Evolutionary conservation across 1,140 invertebrate genomes (phyloP).

Genomic region (Drosophila mauritiana): DNA sequence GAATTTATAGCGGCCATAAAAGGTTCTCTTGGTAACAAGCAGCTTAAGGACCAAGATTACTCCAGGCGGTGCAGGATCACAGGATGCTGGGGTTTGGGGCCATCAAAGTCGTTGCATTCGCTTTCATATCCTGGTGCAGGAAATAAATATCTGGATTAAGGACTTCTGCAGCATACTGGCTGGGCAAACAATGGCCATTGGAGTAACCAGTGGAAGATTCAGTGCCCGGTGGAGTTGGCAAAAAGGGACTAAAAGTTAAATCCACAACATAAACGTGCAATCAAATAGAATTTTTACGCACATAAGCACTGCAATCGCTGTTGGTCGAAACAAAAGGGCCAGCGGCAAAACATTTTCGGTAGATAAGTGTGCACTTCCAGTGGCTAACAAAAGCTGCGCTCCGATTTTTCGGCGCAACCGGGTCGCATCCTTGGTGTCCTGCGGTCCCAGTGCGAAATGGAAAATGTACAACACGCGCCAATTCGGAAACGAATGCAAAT

Average conservation of each 20-base stretch:
- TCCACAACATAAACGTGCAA: conserved; percentile 65
- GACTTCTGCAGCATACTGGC: conserved; percentile 45
- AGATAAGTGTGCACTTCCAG: conserved; percentile 62
- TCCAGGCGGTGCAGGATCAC: conserved; percentile 1
- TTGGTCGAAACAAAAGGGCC: conserved; percentile 56
- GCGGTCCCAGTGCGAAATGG: conserved; percentile 18
- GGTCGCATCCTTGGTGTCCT: conserved; percentile 44
- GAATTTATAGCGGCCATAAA: conserved; percentile 32
- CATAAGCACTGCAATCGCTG: conserved; percentile 46
- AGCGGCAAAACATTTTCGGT: conserved; percentile 66
- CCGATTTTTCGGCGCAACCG: conserved; percentile 47
- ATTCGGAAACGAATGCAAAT: conserved; percentile 57
- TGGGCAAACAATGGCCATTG: conserved; percentile 31
- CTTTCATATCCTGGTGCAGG: conserved; percentile 66
- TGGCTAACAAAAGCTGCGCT: conserved; percentile 70
- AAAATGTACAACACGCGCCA: conserved; percentile 34
- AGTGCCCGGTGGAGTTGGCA: neutral
- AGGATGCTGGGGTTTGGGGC: conserved; percentile 11
- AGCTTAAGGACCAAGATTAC: conserved; percentile 15
- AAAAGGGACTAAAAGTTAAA: conserved; percentile 13
- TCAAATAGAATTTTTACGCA: conserved; percentile 81
- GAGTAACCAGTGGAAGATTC: neutral
- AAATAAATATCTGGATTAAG: conserved; percentile 77
- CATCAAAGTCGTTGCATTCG: conserved; percentile 63
- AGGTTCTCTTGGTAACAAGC: conserved; percentile 12